phyloP scores from a whole-genome alignment of 2,113 vertebrate species.

The Arvicanthis niloticus region DNA sequence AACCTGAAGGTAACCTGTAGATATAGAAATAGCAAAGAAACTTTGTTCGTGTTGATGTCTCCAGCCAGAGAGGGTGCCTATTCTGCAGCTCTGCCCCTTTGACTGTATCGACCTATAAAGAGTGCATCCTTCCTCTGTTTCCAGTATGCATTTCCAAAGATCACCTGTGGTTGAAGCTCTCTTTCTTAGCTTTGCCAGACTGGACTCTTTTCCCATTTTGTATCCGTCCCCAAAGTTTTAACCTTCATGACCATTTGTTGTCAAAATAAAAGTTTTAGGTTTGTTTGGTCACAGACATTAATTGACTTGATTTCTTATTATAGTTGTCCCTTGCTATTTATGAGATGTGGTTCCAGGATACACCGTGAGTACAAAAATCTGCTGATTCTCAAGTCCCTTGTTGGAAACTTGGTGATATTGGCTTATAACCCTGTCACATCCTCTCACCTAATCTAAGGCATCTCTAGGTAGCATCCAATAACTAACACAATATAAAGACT shows the following conservation, averaged over 20 bases:
- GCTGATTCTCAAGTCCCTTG: not conserved
- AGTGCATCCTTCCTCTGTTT: conserved; percentile 29
- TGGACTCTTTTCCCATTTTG: not conserved
- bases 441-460: not conserved
- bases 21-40: conserved; percentile 36
- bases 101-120: conserved; percentile 23
- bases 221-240: not conserved
- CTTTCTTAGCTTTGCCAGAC: not conserved
- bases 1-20: conserved; percentile 30
- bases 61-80: not conserved
- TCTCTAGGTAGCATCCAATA: not conserved
- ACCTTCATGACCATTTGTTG: not conserved
- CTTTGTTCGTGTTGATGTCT: conserved; percentile 16
- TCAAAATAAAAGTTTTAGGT: not conserved
- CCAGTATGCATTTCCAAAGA: conserved; percentile 54
- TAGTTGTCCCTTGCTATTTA: not conserved
- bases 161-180: conserved; percentile 52
- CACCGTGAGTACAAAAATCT: not conserved
- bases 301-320: conserved; percentile 21
- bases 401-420: not conserved
- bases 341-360: not conserved
- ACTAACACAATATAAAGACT: not conserved
- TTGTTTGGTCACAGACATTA: not conserved
- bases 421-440: not conserved
- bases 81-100: not conserved